Base-by-base conservation (phyloP, 2,113 vertebrate species). In the Aplodontia rufa region DNA sequence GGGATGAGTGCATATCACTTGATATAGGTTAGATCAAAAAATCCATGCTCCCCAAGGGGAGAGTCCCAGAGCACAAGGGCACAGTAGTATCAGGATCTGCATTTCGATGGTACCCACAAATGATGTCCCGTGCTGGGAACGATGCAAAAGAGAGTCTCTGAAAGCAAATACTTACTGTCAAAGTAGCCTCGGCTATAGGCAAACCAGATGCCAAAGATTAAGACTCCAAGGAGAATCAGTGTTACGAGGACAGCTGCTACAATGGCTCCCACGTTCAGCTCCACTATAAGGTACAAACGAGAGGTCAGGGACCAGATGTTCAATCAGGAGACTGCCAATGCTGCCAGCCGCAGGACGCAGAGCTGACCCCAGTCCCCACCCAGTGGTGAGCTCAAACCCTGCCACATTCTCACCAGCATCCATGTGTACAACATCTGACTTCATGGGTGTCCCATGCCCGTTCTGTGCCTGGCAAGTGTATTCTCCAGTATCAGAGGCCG, bases 381-480 rank as follows among this genome's bases (percentile, higher is more conserved):
- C 7, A 2, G n/a, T 30, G 6, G 83, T 17, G 22, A 24, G 37
- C 24, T 3, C 75, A 11, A n/a, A 53, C 30, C 14, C 49, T 0
- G 30, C 40, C 28, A 35, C 12, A 1, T 6, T 8, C 24, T 37
- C 97, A 99, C 99, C 99, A 88, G 99, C 99, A 96, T 99, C 99
- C 99, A 99, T 99, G 78, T 3, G 98, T 78, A 99, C 95, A 0
- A 92, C 40, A 0, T 97, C 97, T 0, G 98, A 99, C 60, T 83
- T 98, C 97, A 98, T 95, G 0, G 99, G 96, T 0, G 91, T 1
- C 1, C 99, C 99, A 0, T 98, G 98, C 0, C 98, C 98, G 40
- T 99, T 99, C 64, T 81, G 94, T 0, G 99, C 99, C 97, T 99
- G 98, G 51, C 99, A 99, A 95, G 85, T 97, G 86, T 99, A 99